Evolutionary conservation across 2,113 vertebrate genomes (phyloP).

Genomic region (Amblyopsis rosae): DNA sequence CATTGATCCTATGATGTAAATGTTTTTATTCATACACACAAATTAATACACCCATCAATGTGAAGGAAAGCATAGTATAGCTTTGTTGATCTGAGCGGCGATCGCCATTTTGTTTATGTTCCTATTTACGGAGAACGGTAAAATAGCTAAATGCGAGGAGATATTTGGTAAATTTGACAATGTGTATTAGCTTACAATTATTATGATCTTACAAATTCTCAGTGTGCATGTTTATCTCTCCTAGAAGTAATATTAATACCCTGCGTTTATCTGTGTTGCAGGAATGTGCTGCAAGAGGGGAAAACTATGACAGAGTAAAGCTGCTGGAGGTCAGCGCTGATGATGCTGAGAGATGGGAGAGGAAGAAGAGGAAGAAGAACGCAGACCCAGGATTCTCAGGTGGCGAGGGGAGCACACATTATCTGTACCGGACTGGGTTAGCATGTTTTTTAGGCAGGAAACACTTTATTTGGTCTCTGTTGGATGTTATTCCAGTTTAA

Average conservation of each 20-base stretch:
- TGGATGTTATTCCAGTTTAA: too few relatives aligned
- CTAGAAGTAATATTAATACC: neutral
- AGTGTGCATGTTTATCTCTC: neutral
- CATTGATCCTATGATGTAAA: neutral
- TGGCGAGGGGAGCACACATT: slow-evolving; percentile 46
- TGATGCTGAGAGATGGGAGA: slow-evolving; percentile 93
- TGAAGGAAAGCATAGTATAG: too few relatives aligned
- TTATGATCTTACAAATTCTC: neutral
- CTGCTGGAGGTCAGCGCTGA: slow-evolving; percentile 92
- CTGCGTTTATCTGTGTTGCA: slow-evolving; percentile 42
- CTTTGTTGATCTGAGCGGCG: too few relatives aligned
- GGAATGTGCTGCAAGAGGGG: slow-evolving; percentile 88
- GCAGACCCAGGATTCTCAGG: slow-evolving; percentile 96
- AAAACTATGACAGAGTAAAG: slow-evolving; percentile 90
- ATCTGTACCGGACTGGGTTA: neutral
- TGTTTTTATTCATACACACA: neutral
- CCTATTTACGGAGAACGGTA: too few relatives aligned
- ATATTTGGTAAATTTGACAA: too few relatives aligned
- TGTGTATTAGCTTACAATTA: too few relatives aligned
- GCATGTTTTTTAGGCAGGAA: neutral
- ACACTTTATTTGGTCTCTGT: neutral
- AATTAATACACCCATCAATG: too few relatives aligned
- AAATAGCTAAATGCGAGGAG: too few relatives aligned
- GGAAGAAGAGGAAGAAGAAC: slow-evolving; percentile 91
- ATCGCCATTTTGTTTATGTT: too few relatives aligned